Conservation (phyloP, 1,140 invertebrate species). For the Danaus plexippus region DNA sequence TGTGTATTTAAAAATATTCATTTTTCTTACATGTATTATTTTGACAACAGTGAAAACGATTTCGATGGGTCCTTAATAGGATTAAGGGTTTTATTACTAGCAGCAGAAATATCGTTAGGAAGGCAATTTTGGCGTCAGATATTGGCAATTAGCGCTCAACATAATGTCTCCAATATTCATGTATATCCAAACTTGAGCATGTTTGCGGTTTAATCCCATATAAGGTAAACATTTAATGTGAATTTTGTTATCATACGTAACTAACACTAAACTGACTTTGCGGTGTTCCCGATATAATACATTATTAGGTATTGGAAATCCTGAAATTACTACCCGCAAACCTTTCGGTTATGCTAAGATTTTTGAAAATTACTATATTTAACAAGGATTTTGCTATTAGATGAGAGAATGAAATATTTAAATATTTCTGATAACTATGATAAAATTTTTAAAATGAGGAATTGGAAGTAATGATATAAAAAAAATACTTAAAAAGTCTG, state of each 20-base stretch:
- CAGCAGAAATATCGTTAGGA: slow-evolving; percentile 67
- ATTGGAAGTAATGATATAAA: too few relatives aligned
- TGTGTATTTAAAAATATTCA: too few relatives aligned
- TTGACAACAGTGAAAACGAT: slow-evolving; percentile 39
- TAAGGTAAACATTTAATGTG: slow-evolving; percentile 20
- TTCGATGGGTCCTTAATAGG: slow-evolving; percentile 50
- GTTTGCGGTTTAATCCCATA: slow-evolving; percentile 41
- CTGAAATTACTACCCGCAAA: too few relatives aligned
- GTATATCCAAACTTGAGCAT: slow-evolving; percentile 45
- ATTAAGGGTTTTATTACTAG: slow-evolving; percentile 66
- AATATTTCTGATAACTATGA: too few relatives aligned
- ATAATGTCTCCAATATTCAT: slow-evolving; percentile 61
- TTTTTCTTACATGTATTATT: not conserved
- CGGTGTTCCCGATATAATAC: slow-evolving; percentile 4
- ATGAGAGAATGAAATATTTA: too few relatives aligned
- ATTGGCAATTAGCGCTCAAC: slow-evolving; percentile 63
- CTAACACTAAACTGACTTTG: not conserved
- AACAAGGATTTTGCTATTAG: too few relatives aligned
- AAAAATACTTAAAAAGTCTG: too few relatives aligned
- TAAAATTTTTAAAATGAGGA: too few relatives aligned
- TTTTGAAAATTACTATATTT: too few relatives aligned
- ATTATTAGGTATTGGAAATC: too few relatives aligned
- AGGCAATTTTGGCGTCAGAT: slow-evolving; percentile 66
- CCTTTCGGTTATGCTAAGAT: too few relatives aligned
- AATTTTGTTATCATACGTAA: slow-evolving; percentile 13